Evolutionary conservation across 2,113 vertebrate species (phyloP).

Genomic region (Cathartes aura): DNA sequence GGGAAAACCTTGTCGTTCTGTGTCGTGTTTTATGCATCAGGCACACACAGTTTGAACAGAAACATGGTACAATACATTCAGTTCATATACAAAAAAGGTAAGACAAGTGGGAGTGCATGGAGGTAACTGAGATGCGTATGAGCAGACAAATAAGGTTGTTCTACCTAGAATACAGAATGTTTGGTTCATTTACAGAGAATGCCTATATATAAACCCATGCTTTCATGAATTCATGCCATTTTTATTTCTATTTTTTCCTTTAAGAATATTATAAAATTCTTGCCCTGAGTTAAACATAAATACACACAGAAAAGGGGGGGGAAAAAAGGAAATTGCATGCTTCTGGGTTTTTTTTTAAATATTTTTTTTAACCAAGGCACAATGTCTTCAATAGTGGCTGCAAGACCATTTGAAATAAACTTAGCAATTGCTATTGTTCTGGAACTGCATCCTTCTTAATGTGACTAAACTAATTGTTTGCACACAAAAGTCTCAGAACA

Average conservation of each 20-base stretch:
- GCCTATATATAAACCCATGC: conserved; percentile 37
- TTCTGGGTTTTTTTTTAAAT: neutral
- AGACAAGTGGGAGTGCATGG: neutral
- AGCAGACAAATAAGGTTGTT: conserved; percentile 18
- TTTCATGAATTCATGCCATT: conserved; percentile 56
- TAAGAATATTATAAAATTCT: conserved; percentile 62
- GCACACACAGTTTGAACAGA: neutral
- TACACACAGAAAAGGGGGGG: neutral
- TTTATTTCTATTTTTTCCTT: conserved; percentile 38
- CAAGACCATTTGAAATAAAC: conserved; percentile 56
- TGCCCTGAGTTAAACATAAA: conserved; percentile 69
- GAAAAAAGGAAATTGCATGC: conserved; percentile 21
- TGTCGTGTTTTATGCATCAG: neutral
- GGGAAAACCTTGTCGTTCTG: neutral
- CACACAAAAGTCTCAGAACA: conserved; percentile 55
- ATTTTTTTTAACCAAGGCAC: conserved; percentile 63
- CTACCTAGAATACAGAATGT: conserved; percentile 19
- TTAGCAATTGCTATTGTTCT: conserved; percentile 39
- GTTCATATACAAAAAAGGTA: neutral
- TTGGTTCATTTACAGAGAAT: conserved; percentile 36
- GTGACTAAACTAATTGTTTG: conserved; percentile 61
- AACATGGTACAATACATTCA: neutral
- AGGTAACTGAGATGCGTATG: neutral
- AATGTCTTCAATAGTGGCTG: conserved; percentile 48
- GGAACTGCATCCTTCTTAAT: conserved; percentile 39